Conservation (phyloP, 2,888 invertebrate genomes). For the Mesoligia furuncula region DNA sequence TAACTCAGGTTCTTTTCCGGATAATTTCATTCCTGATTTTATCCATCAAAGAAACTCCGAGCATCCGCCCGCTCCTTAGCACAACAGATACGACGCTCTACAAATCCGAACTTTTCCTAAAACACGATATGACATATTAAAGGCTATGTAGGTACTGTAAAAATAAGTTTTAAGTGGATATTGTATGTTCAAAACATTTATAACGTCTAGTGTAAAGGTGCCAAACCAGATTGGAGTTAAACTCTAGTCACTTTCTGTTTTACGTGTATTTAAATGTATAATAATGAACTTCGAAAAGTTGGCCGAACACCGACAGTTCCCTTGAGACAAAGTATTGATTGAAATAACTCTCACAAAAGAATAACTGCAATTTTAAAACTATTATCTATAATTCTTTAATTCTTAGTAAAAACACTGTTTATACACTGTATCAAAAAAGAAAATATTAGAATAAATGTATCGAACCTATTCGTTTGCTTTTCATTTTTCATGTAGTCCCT, state of each 20-base stretch:
- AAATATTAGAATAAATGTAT: slow-evolving; percentile 67
- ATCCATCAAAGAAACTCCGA: no score
- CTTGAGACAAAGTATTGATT: not conserved
- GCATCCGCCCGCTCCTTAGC: no score
- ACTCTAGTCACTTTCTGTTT: slow-evolving; percentile 76
- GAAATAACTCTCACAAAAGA: not conserved
- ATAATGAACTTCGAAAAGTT: slow-evolving; percentile 22
- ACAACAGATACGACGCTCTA: not conserved
- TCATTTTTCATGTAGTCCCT: not conserved
- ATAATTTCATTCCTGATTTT: no score
- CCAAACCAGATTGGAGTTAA: slow-evolving; percentile 80
- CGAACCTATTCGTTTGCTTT: slow-evolving; percentile 41
- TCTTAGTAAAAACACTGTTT: slow-evolving; percentile 22
- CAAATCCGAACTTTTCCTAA: not conserved
- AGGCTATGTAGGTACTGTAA: slow-evolving; percentile 16
- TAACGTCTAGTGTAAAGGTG: slow-evolving; percentile 69
- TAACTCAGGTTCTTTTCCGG: no score
- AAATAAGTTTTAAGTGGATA: slow-evolving; percentile 39
- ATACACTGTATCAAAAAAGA: slow-evolving; percentile 53
- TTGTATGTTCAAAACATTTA: slow-evolving; percentile 63
- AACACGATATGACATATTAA: not conserved
- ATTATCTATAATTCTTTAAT: not conserved
- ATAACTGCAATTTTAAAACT: not conserved
- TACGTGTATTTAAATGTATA: slow-evolving; percentile 62
- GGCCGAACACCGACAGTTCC: not conserved